phyloP scores from a whole-genome alignment of 2,888 invertebrate species.

The Folsomia manolachei region DNA sequence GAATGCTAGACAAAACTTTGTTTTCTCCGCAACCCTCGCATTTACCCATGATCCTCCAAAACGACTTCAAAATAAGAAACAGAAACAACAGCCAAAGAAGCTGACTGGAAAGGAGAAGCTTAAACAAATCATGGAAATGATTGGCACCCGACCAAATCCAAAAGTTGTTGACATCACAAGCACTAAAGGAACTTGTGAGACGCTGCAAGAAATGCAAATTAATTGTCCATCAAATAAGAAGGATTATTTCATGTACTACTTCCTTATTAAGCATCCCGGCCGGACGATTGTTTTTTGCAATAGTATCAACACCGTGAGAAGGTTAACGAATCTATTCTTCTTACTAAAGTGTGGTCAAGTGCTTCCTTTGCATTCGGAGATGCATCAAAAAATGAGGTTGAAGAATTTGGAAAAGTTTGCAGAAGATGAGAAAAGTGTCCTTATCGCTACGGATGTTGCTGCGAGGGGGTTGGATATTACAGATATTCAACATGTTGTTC shows the following conservation, averaged over 20 bases:
- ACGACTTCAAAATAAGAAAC: constrained; percentile 52
- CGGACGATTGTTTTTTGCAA: constrained; percentile 90
- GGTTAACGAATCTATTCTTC: constrained; percentile 63
- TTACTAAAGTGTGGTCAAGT: constrained; percentile 70
- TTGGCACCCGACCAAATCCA: constrained; percentile 77
- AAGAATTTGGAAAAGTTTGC: constrained; percentile 86
- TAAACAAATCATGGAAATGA: constrained; percentile 69
- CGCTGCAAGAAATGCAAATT: constrained; percentile 79
- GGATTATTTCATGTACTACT: constrained; percentile 89
- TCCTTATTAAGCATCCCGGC: constrained; percentile 78
- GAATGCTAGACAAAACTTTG: constrained; percentile 79
- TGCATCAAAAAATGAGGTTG: constrained; percentile 90
- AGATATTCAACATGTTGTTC: constrained; percentile 88
- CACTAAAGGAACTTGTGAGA: constrained; percentile 75
- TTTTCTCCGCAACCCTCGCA: constrained; percentile 95
- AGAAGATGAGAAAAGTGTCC: constrained; percentile 67
- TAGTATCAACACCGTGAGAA: constrained; percentile 87
- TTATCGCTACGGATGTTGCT: constrained; percentile 93
- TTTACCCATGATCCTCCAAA: constrained; percentile 78
- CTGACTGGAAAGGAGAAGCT: constrained; percentile 73
- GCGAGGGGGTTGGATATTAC: constrained; percentile 95
- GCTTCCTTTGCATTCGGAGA: constrained; percentile 77
- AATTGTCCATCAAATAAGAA: constrained; percentile 75
- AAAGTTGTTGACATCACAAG: constrained; percentile 91
- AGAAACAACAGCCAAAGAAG: constrained; percentile 54